These are phyloP conservation scores for Cyaniris semiargus DNA, from an alignment of 2,888 invertebrate genomes.

Conservation along the genomic window DNA sequence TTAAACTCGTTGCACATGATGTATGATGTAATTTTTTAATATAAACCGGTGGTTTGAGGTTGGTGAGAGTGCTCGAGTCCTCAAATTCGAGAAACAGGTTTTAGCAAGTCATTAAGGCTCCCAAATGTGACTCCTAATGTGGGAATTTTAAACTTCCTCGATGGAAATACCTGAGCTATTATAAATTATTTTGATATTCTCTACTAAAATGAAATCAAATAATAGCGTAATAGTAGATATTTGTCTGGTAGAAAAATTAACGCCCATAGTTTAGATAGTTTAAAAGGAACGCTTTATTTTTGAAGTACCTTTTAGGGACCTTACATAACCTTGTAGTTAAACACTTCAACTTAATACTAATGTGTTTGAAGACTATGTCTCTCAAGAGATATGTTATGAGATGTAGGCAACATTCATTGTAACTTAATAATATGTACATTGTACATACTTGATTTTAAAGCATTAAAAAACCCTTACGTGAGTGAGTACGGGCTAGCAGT, in stretches of 20 bases:
- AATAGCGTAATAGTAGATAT: not conserved
- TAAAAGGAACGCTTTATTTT: not conserved
- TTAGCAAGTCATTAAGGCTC: not conserved
- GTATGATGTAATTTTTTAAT: conserved; percentile 13
- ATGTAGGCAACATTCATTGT: not conserved
- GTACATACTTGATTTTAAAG: not conserved
- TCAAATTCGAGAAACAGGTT: conserved; percentile 10
- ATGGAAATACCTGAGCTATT: not conserved
- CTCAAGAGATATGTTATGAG: conserved; percentile 8
- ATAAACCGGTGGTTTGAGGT: not conserved
- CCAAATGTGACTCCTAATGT: not conserved
- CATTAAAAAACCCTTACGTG: too few species aligned
- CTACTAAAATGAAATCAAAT: not conserved
- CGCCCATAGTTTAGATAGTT: not conserved
- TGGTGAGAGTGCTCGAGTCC: not conserved
- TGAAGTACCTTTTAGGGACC: not conserved
- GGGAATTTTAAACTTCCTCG: not conserved
- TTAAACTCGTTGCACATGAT: not conserved
- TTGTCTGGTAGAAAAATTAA: not conserved
- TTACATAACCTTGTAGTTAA: conserved; percentile 1
- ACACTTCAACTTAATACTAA: not conserved
- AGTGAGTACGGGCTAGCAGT: too few species aligned
- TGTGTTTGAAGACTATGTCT: not conserved
- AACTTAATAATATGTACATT: not conserved
- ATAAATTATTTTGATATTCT: not conserved